phyloP scores from a whole-genome alignment of 2,888 invertebrate species.

The Platypus cylindrus region DNA sequence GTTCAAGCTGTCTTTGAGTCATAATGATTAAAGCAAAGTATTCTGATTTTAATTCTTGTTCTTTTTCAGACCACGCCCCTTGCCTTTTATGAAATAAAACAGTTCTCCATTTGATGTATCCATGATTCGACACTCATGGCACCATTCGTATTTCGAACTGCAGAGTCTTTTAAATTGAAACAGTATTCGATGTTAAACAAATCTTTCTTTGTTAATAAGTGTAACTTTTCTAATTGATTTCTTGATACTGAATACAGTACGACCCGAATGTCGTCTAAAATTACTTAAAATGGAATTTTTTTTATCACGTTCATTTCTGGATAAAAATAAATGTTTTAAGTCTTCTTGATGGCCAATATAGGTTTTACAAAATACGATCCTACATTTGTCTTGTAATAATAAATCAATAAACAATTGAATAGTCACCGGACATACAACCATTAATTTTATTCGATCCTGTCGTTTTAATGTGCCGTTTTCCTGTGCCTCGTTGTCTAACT shows the following conservation, averaged over 20 bases:
- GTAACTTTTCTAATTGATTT: constrained; percentile 8
- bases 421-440: constrained; percentile 9
- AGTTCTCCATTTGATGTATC: background rate
- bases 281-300: constrained; percentile 14
- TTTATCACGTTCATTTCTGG: constrained; percentile 2
- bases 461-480: constrained; percentile 6
- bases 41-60: background rate
- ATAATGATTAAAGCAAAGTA: background rate
- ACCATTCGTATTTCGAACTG: background rate
- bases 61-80: background rate
- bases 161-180: background rate
- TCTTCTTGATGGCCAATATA: constrained; percentile 10
- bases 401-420: constrained; percentile 4
- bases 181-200: background rate
- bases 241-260: constrained; percentile 11
- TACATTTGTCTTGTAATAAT: constrained; percentile 2
- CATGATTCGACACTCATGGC: background rate
- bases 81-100: background rate
- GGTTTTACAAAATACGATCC: constrained; percentile 7
- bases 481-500: constrained; percentile 5
- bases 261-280: constrained; percentile 13
- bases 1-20: background rate
- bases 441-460: constrained; percentile 10
- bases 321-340: constrained; percentile 6
- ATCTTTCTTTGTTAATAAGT: background rate